Base-by-base conservation (phyloP, 2,797 vertebrate genomes). In the Cuniculus paca region DNA sequence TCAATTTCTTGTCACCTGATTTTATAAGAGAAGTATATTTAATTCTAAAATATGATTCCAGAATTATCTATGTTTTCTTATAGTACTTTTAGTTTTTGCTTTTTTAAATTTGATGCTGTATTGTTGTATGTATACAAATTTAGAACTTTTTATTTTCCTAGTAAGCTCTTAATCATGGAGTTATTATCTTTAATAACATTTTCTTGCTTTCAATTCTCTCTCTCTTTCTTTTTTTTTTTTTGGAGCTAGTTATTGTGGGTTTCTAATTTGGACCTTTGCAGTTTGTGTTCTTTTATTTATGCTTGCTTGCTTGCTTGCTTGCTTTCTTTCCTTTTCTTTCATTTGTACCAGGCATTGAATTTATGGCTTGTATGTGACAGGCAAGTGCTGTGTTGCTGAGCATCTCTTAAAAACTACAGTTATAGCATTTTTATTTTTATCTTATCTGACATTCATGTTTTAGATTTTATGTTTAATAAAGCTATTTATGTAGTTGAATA, bases 191-290 rank as follows among this genome's bases (percentile, higher is more conserved):
- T 54, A 88, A 36, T 1, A 81, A 81, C 1, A 65, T 28, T 52
- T 88, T 91, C 34, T 88, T 88, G 34, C 31, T 26, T 88, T 91
- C 42, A 91, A 88, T 91, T 56, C 16, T 20, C 52, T 54, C 52
- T 54, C 17, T 54, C 52, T 54, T 4, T 54, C 16, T 54, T 0
- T 54, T 17, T 54, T 17, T 54, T 16, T 54, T 5, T 19, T n/a
- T n/a, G n/a, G n/a, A n/a, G n/a, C n/a, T n/a, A 90, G 42, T 52
- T 56, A 79, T 13, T 65, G 52, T 19, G 42, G 1, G 31, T 45
- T 92, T 88, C 91, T 52, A 91, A 88, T 88, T 19, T 72, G 42
- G 63, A 12, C 6, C 70, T 84, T 26, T 48, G 17, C 19, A 45
- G 45, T 83, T 88, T 81, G 19, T 48, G 54, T n/a, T 58, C 7